Percentiles rank a stretch among this genome's conserved stretches.
These are phyloP conservation scores for Calephelis virginiensis DNA, from an alignment of 1,140 invertebrate genomes.

Conservation along the genomic window DNA sequence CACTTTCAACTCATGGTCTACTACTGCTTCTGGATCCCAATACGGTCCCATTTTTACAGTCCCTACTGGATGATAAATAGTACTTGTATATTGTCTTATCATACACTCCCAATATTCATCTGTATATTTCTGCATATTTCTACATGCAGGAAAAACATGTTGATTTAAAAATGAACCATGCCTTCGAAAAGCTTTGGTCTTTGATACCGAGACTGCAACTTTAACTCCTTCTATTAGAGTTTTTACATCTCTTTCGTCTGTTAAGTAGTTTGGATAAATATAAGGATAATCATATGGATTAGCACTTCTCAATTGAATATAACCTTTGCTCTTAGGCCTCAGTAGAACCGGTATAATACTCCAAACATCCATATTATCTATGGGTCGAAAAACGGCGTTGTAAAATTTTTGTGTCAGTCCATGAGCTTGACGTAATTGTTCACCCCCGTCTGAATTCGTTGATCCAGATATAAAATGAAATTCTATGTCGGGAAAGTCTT, in stretches of 20 bases:
- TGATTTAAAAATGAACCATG: slow-evolving; percentile 85
- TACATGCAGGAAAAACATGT: slow-evolving; percentile 85
- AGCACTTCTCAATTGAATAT: slow-evolving; percentile 87
- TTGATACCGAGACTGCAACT: slow-evolving; percentile 86
- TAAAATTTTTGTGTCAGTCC: slow-evolving; percentile 87
- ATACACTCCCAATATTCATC: slow-evolving; percentile 91
- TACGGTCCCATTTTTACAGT: slow-evolving; percentile 96
- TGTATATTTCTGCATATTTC: slow-evolving; percentile 81
- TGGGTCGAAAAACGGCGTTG: slow-evolving; percentile 84
- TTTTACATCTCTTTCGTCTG: slow-evolving; percentile 88
- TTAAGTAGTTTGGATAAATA: slow-evolving; percentile 95
- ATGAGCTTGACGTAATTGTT: slow-evolving; percentile 89
- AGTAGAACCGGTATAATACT: slow-evolving; percentile 92
- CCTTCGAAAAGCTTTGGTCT: slow-evolving; percentile 84
- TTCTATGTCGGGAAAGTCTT: slow-evolving; percentile 95
- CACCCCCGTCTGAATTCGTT: slow-evolving; percentile 92
- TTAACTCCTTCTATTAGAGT: slow-evolving; percentile 91
- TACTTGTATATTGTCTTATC: slow-evolving; percentile 88
- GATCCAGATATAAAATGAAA: slow-evolving; percentile 95
- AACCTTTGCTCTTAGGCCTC: slow-evolving; percentile 88
- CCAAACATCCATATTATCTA: slow-evolving; percentile 89
- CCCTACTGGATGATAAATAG: slow-evolving; percentile 92
- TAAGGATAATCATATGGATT: slow-evolving; percentile 95
- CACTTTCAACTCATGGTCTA: slow-evolving; percentile 89
- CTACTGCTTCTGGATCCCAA: slow-evolving; percentile 90